A percentile compares a stretch with the other conserved stretches of the same genome.
Evolutionary conservation across 2,797 vertebrate genomes (phyloP).

Genomic region (Agapornis canus): DNA sequence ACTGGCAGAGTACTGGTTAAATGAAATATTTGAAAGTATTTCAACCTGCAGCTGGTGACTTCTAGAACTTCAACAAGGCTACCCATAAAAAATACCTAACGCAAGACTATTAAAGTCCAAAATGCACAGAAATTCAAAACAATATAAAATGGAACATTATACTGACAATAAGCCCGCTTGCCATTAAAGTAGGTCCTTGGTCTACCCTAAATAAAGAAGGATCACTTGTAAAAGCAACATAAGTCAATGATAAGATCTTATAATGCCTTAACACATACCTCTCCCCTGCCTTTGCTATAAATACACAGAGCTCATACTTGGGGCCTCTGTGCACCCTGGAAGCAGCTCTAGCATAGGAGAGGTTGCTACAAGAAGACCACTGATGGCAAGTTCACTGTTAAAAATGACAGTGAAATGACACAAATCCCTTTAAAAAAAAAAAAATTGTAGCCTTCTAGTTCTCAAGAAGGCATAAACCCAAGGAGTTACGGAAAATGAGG

Average conservation of each 20-base stretch:
- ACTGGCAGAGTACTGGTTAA: rapidly evolving
- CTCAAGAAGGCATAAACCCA: constrained; percentile 4
- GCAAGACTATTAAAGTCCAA: background rate
- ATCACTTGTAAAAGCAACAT: background rate
- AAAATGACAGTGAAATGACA: constrained; percentile 16
- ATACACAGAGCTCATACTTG: background rate
- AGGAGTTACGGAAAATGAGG: background rate
- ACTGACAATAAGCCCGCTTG: background rate
- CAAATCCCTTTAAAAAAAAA: background rate
- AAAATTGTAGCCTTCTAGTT: background rate
- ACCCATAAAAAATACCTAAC: background rate
- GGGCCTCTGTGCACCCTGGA: background rate
- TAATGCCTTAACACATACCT: background rate
- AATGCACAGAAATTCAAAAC: background rate
- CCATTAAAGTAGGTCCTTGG: background rate
- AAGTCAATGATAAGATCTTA: background rate
- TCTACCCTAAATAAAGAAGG: background rate
- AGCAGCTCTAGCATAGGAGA: background rate
- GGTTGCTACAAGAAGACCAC: background rate
- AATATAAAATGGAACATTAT: background rate
- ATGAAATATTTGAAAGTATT: background rate
- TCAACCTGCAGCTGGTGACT: background rate
- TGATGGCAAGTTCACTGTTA: constrained; percentile 12
- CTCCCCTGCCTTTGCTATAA: background rate
- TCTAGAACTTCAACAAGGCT: background rate